Conservation (phyloP, 2,113 vertebrate species). For the Serilophus lunatus region DNA sequence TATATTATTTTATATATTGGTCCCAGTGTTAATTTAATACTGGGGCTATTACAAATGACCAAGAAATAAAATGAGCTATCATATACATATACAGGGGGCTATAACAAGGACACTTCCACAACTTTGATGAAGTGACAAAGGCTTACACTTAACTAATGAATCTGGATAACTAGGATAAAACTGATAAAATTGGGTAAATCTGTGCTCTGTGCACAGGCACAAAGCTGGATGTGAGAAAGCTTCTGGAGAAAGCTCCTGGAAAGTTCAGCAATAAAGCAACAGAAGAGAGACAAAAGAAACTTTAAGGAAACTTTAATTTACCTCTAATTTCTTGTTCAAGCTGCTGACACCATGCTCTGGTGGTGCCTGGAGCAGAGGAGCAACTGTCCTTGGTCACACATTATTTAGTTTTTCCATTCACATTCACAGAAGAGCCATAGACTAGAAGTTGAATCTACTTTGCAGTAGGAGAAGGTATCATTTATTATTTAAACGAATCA, state of each 20-base stretch:
- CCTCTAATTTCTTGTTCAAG: neutral
- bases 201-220: neutral
- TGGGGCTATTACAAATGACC: neutral
- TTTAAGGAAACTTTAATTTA: neutral
- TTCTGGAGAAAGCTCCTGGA: neutral
- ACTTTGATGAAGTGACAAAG: neutral
- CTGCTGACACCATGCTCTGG: neutral
- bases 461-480: neutral
- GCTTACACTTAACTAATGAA: neutral
- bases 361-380: neutral
- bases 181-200: neutral
- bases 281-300: neutral
- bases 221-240: neutral
- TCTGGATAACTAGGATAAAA: neutral
- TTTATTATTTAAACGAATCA: slow-evolving; percentile 43
- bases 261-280: neutral
- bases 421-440: neutral
- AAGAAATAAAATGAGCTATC: neutral
- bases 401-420: neutral
- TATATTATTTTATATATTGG: neutral
- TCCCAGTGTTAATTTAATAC: neutral
- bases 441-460: neutral
- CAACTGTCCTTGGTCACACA: neutral
- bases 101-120: neutral
- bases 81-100: neutral